Evolutionary conservation across 2,113 vertebrate species (phyloP).

Genomic region (Amia ocellicauda): DNA sequence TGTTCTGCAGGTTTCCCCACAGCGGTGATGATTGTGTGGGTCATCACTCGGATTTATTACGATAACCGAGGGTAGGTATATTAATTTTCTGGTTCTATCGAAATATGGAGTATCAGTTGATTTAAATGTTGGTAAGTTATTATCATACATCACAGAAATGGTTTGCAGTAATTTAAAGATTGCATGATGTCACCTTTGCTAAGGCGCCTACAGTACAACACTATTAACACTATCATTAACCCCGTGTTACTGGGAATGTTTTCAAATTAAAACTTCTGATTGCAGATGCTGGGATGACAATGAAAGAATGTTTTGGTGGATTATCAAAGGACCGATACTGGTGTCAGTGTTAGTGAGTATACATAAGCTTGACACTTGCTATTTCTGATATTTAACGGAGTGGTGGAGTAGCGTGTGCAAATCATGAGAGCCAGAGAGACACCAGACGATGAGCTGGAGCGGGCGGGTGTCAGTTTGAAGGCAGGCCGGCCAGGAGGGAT

Average conservation of each 20-base stretch:
- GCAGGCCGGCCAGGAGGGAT: no score
- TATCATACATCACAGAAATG: neutral
- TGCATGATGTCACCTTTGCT: no score
- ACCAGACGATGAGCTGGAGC: no score
- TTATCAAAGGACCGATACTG: slow-evolving; percentile 70
- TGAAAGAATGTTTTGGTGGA: slow-evolving; percentile 66
- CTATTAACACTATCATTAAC: no score
- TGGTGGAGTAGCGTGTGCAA: no score
- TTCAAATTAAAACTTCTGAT: no score
- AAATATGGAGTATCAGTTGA: neutral
- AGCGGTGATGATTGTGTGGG: slow-evolving; percentile 60
- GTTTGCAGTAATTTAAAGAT: no score
- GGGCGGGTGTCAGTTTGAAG: no score
- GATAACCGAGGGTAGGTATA: slow-evolving; percentile 60
- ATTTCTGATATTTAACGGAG: no score
- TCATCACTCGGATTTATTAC: slow-evolving; percentile 59
- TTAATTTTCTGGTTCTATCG: neutral
- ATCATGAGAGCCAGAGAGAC: no score
- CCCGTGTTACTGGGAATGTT: no score
- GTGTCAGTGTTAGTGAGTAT: slow-evolving; percentile 62
- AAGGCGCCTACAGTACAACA: no score
- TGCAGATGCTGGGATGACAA: slow-evolving; percentile 72
- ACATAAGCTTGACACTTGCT: neutral
- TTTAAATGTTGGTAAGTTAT: neutral
- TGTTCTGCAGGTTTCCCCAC: slow-evolving; percentile 56